Evolutionary conservation across 2,113 vertebrate species (phyloP).

Genomic region (Lanius collurio): DNA sequence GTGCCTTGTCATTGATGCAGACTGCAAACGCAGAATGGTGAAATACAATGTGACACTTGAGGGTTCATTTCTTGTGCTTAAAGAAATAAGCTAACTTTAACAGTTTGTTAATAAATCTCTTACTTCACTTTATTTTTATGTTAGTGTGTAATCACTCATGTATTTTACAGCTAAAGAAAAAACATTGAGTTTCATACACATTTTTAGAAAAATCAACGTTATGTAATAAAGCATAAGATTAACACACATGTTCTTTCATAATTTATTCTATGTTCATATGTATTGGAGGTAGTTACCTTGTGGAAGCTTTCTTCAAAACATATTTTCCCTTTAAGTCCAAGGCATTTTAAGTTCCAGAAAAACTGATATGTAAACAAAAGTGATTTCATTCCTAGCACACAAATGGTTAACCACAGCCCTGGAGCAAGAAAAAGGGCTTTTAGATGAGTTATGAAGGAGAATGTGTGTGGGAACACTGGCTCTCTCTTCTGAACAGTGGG

Average conservation of each 20-base stretch:
- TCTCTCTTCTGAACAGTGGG: background rate
- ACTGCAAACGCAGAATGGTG: background rate
- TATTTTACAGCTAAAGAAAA: background rate
- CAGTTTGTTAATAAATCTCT: background rate
- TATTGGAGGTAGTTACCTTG: background rate
- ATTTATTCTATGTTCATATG: background rate
- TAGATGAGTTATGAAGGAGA: background rate
- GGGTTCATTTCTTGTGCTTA: background rate
- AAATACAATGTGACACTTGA: background rate
- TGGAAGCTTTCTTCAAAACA: background rate
- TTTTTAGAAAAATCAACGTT: background rate
- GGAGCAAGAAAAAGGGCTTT: background rate
- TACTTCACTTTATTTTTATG: background rate
- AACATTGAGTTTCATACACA: background rate
- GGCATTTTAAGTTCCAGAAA: background rate
- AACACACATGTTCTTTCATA: background rate
- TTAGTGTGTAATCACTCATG: background rate
- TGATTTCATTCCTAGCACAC: background rate
- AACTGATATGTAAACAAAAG: rapidly evolving
- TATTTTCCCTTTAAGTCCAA: background rate
- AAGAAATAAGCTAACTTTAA: background rate
- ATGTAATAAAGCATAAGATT: background rate
- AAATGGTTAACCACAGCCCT: background rate
- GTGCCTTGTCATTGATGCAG: background rate
- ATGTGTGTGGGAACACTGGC: background rate